Percentiles rank a stretch among this genome's conserved stretches.
Conservation (phyloP, 2,113 vertebrate genomes). For the Ctenodactylus gundi region DNA sequence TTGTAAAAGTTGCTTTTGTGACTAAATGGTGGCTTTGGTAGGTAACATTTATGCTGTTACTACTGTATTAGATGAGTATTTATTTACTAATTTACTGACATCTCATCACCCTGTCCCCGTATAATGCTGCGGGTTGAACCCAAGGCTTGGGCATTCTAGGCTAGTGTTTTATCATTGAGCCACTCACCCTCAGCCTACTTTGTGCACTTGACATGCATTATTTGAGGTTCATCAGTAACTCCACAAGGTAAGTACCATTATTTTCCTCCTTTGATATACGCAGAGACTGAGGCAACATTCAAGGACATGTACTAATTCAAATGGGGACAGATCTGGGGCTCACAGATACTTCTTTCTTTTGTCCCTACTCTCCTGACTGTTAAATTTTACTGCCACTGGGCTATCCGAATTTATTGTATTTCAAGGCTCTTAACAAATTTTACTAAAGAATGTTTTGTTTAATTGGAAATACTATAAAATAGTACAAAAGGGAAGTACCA, state of each 20-base stretch:
- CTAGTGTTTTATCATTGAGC: not conserved
- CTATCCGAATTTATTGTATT: not conserved
- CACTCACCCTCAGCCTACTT: not conserved
- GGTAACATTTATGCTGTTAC: not conserved
- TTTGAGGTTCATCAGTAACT: not conserved
- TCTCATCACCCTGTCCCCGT: too few species aligned
- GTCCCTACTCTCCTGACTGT: not conserved
- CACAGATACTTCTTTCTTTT: not conserved
- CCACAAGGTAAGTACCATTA: not conserved
- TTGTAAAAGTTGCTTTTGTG: conserved; percentile 19
- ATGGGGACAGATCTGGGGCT: not conserved
- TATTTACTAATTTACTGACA: too few species aligned
- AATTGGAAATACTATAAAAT: not conserved
- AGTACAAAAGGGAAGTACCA: not conserved
- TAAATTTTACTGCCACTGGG: not conserved
- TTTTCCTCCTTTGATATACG: not conserved
- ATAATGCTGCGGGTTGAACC: not conserved
- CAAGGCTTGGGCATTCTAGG: not conserved
- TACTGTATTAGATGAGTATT: not conserved
- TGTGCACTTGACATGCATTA: not conserved
- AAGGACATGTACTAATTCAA: not conserved
- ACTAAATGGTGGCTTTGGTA: not conserved
- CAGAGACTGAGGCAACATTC: conserved; percentile 6
- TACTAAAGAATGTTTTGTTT: not conserved
- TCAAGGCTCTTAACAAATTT: not conserved